Evolutionary conservation across 2,797 vertebrate genomes (phyloP).

Genomic region (Molossus molossus): DNA sequence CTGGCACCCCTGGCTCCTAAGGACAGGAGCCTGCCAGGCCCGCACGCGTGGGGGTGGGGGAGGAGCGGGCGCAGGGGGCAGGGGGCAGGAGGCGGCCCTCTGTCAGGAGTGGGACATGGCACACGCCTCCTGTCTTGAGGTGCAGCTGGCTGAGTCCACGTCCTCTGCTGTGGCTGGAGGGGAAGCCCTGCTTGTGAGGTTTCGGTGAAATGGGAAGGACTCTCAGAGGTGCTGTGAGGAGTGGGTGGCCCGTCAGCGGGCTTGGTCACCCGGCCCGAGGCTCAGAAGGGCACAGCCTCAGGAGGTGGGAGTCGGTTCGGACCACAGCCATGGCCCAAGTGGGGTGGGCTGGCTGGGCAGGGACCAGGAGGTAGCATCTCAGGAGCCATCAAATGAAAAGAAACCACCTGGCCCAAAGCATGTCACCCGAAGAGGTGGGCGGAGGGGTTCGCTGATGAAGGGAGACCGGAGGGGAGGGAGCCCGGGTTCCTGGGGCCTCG

Average conservation of each 20-base stretch:
- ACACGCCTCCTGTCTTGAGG: not conserved
- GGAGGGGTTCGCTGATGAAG: fast-evolving
- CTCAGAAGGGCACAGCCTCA: not conserved
- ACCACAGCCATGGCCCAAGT: not conserved
- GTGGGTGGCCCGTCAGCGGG: fast-evolving
- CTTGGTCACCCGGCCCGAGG: not conserved
- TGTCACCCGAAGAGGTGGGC: fast-evolving
- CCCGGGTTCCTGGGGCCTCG: not conserved
- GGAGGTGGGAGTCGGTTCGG: not conserved
- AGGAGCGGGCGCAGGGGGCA: not conserved
- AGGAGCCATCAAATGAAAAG: not conserved
- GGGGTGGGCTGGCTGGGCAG: not conserved
- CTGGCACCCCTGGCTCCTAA: fast-evolving
- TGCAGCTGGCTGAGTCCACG: not conserved
- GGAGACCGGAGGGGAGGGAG: not conserved
- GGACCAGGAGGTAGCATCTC: no score
- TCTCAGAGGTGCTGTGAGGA: not conserved
- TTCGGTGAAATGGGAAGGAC: fast-evolving
- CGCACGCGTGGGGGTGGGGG: not conserved
- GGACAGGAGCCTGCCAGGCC: fast-evolving
- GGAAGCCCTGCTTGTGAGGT: not conserved
- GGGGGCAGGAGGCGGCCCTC: not conserved
- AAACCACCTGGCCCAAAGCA: not conserved
- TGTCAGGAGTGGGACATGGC: not conserved
- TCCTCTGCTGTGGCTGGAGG: not conserved